These are phyloP conservation scores for Rhabdomys pumilio DNA, from an alignment of 2,797 vertebrate species.

Conservation along the genomic window DNA sequence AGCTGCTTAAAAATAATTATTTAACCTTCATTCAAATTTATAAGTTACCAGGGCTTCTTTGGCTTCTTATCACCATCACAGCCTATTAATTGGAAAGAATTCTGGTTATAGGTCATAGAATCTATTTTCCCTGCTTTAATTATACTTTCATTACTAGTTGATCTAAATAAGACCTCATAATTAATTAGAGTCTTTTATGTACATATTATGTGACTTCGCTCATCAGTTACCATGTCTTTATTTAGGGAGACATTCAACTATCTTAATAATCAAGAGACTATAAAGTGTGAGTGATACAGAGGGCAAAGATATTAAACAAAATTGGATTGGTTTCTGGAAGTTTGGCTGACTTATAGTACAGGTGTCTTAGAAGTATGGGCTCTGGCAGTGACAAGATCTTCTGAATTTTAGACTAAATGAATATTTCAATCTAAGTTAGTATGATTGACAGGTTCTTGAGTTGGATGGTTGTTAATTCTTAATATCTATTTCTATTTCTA, in stretches of 20 bases:
- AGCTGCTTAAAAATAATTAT: slow-evolving; percentile 81
- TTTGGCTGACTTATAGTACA: background rate
- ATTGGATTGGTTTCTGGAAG: background rate
- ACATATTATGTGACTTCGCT: background rate
- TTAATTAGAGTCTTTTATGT: slow-evolving; percentile 26
- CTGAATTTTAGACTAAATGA: slow-evolving; percentile 28
- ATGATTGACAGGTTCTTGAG: slow-evolving; percentile 64
- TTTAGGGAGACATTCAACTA: background rate
- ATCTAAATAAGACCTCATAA: slow-evolving; percentile 20
- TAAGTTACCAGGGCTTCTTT: slow-evolving; percentile 70
- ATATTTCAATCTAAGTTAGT: slow-evolving; percentile 58
- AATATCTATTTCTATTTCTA: slow-evolving; percentile 58
- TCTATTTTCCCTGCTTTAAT: background rate
- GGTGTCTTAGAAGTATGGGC: slow-evolving; percentile 26
- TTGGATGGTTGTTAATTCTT: slow-evolving; percentile 61
- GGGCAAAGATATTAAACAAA: slow-evolving; percentile 40
- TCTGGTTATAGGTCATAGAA: background rate
- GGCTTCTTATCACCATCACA: slow-evolving; percentile 25
- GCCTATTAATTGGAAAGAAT: slow-evolving; percentile 64
- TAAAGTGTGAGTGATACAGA: slow-evolving; percentile 22
- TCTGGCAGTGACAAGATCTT: background rate
- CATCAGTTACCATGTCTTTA: background rate
- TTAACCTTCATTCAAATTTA: slow-evolving; percentile 72
- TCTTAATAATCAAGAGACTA: background rate
- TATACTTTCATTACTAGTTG: slow-evolving; percentile 3